phyloP scores from a whole-genome alignment of 1,140 invertebrate genomes.

The Apis laboriosa region DNA sequence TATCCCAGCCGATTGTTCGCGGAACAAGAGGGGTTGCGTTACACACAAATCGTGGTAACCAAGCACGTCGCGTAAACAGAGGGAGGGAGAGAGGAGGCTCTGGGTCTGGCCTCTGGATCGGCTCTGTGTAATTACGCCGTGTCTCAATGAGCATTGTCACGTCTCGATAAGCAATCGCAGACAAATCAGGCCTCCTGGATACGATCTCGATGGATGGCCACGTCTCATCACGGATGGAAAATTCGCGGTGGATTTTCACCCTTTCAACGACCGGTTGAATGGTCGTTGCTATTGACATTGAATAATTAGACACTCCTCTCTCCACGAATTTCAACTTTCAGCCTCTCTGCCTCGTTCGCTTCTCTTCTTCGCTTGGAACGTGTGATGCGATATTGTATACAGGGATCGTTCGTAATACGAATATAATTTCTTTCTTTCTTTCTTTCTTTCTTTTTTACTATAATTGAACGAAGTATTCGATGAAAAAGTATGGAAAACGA shows the following conservation, averaged over 20 bases:
- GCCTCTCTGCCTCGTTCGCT: background rate
- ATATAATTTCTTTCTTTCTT: no score
- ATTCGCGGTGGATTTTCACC: background rate
- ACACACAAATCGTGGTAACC: conserved; percentile 7
- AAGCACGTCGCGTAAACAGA: conserved; percentile 40
- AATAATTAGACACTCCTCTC: background rate
- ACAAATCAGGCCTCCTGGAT: background rate
- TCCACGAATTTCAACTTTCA: background rate
- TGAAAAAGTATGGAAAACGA: background rate
- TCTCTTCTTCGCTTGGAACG: background rate
- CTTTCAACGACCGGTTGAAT: background rate
- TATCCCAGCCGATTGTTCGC: conserved; percentile 41
- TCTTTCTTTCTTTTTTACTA: no score
- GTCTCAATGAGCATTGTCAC: conserved; percentile 52
- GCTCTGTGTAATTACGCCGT: conserved; percentile 61
- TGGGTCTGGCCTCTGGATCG: background rate
- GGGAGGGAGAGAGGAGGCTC: no score
- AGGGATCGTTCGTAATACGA: no score
- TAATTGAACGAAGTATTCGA: no score
- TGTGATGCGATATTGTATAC: no score
- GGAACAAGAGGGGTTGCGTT: conserved; percentile 33
- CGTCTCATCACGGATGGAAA: background rate
- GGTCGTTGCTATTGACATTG: background rate
- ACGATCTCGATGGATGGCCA: background rate
- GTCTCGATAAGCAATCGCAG: conserved; percentile 38